Conservation (phyloP, 1,140 invertebrate species). For the Achatina immaculata region DNA sequence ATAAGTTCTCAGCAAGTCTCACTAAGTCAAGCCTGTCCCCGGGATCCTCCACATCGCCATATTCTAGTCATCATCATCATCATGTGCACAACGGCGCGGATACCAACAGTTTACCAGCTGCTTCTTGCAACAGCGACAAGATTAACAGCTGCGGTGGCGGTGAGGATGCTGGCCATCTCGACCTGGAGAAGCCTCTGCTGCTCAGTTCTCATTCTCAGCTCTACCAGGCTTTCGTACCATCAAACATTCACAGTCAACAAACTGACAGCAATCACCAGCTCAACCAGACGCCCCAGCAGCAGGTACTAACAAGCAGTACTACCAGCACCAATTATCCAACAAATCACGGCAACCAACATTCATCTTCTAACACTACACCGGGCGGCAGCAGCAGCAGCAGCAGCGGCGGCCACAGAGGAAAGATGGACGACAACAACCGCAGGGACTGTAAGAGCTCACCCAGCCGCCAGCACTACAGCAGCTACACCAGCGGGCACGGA, state of each 20-base stretch:
- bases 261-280: not conserved
- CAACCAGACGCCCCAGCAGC: not conserved
- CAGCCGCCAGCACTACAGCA: not conserved
- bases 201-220: constrained; percentile 19
- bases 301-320: too few species aligned
- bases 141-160: not conserved
- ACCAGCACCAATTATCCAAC: too few species aligned
- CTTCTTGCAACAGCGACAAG: not conserved
- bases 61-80: constrained; percentile 22
- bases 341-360: constrained; percentile 13
- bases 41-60: constrained; percentile 12
- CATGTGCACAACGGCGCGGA: not conserved
- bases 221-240: not conserved
- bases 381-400: not conserved
- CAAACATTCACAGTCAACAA: not conserved
- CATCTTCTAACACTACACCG: not conserved
- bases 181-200: not conserved
- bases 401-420: not conserved
- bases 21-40: not conserved
- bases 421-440: not conserved
- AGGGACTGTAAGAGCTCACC: too few species aligned
- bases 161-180: not conserved
- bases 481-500: not conserved
- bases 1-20: constrained; percentile 14
- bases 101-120: not conserved